Evolutionary conservation across 2,113 vertebrate species (phyloP), one percentile per base, ranked within the genome.

Genomic region (Heliornis fulica): DNA sequence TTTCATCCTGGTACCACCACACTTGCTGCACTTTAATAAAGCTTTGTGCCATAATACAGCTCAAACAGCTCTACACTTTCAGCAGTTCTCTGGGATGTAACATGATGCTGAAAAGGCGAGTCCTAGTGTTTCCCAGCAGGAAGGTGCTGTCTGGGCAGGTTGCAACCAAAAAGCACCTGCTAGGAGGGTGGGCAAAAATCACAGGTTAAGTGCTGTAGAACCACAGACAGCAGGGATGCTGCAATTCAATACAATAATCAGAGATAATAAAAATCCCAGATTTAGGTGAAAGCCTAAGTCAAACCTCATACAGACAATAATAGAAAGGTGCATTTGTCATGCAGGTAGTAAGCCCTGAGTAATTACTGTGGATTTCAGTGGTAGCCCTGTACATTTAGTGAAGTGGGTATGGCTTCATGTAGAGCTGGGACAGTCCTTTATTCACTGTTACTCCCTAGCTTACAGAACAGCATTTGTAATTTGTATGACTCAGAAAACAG

Each of bases 251-350:
- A 9, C 4, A 2, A 57, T 87, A 38, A 94, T 90, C 69, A 36
- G 84, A 83, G 78, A 91, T 40, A 41, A 82, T 19, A 28, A 64
- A 90, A 95, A 74, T n/a, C 74, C 64, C 87, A 77, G 87, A 72
- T 91, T 94, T 56, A 61, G 72, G 80, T 5, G 75, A 19, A 64
- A 87, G 64, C 83, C 28, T 5, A 4, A 72, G 31, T 10, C 87
- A 82, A 76, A 76, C 41, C 41, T 71, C 32, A 12, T 9, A 13
- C 60, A 66, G 85, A 4, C 53, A 36, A 2, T 10, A 43, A 23
- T 2, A 48, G 46, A 20, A 74, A 92, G 78, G 88, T 88, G 57
- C 40, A 72, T 79, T 96, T 92, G 77, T 43, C 91, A 36, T 16
- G 71, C 93, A 94, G 75, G 90, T 70, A 40, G 43, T 11, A 90